Evolutionary conservation across 2,797 vertebrate species (phyloP), one percentile per base, ranked within the genome.

Genomic region (Microcaecilia unicolor): DNA sequence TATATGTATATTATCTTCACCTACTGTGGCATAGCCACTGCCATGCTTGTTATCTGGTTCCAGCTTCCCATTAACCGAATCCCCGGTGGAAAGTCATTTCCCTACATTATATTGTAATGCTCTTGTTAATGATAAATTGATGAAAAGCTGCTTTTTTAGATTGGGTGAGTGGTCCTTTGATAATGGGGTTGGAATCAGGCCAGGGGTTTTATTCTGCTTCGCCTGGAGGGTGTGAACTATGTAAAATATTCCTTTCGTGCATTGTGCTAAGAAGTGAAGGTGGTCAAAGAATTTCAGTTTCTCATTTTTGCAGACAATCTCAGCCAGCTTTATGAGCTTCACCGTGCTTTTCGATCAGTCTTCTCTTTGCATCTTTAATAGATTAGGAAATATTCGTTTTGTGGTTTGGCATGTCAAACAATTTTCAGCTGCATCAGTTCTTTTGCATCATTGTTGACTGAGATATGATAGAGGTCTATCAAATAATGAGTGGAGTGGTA

Each of bases 101-200:
- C 70, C 85, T 74, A 75, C 77, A 80, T 83, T 76, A 81, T 80
- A 79, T 79, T 83, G 78, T 86, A 86, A 84, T 78, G 66, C 53
- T 78, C 83, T 88, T 83, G 80, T 91, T 92, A 92, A 91, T 91
- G 87, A 92, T 88, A 86, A 86, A 91, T 90, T 87, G 86, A 91
- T 89, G 88, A 91, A 87, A 80, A 86, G 76, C 72, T 70, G 67
- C 81, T 86, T 80, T 82, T 86, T 80, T 78, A 85, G 80, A 87
- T 90, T 87, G 88, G 83, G 81, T 83, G 78, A 76, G 59, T 77
- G 79, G 76, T 79, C 72, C 83, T 85, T 73, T 91, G 87, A 89
- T 89, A 90, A 92, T 86, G 81, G 77, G 70, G 64, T 83, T 89
- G 85, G 84, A 90, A 77, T 75, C 75, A 75, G 81, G 84, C 78